Evolutionary conservation across 2,113 vertebrate genomes (phyloP), one percentile per base, ranked within the genome.

Genomic region (Myotis davidii): DNA sequence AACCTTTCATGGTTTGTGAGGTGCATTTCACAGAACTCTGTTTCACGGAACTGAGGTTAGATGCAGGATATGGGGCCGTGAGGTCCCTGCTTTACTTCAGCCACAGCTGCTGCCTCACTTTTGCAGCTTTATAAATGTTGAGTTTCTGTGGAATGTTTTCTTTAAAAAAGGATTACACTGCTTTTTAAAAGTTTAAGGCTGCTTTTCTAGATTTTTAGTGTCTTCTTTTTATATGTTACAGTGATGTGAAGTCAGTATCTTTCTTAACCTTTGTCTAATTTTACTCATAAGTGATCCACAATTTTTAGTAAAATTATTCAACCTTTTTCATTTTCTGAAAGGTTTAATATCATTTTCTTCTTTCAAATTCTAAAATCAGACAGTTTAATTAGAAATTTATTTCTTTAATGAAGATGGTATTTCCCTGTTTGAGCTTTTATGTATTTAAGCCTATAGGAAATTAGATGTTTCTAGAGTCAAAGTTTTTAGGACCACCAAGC

Each of bases 361-460:
- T 85, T 70, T 85, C 65, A 92, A 65, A 29, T 18, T 82, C 42
- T 48, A 85, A 77, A 54, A 37, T 73, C 82, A 69, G 45, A 61
- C 73, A 90, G 16, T 78, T 79, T 76, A 85, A 48, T 29, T 95
- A 56, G n/a, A 85, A 52, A 42, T 74, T 29, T 83, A 27, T 76
- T 65, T 92, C 27, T 87, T 90, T 67, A 91, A 32, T 39, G 9
- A 14, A 74, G 29, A 25, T 67, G 59, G 5, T 88, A 39, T 76
- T 85, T 90, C 90, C 70, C 16, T 76, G 12, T 88, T 79, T 90
- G 34, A 93, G 86, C 67, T 87, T 89, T 92, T 86, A 83, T 65
- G 17, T 48, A 17, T 88, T 72, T 84, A 93, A 85, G 25, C 21
- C 48, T 79, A 23, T 83, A n/a, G 37, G 25, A 91, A 82, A 78